Conservation (phyloP, 2,113 vertebrate genomes). For the Agelaius phoeniceus region DNA sequence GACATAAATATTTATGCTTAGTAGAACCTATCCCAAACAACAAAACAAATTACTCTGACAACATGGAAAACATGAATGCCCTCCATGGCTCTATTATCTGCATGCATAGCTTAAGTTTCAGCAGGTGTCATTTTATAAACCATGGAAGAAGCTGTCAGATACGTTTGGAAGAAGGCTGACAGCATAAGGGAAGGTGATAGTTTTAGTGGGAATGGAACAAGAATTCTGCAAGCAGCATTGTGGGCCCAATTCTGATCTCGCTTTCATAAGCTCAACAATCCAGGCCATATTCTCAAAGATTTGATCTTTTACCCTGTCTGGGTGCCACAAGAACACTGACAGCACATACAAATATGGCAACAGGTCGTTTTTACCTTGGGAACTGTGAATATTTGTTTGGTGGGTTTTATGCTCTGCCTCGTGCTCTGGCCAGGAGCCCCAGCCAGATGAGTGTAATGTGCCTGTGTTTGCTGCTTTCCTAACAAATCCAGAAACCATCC, state of each 20-base stretch:
- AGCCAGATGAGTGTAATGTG: not conserved
- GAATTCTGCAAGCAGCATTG: not conserved
- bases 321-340: not conserved
- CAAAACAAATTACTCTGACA: constrained; percentile 67
- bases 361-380: rapidly evolving
- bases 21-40: constrained; percentile 60
- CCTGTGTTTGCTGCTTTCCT: not conserved
- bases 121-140: constrained; percentile 30
- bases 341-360: rapidly evolving
- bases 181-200: not conserved
- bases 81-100: constrained; percentile 60
- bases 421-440: rapidly evolving
- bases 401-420: not conserved
- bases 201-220: not conserved
- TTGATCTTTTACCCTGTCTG: not conserved
- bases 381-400: not conserved
- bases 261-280: not conserved
- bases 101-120: constrained; percentile 50
- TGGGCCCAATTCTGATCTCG: not conserved
- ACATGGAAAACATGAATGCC: constrained; percentile 6
- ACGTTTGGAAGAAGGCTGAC: constrained; percentile 19
- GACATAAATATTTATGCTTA: constrained; percentile 75
- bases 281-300: not conserved
- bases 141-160: constrained; percentile 34
- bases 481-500: not conserved